Evolutionary conservation across 2,888 invertebrate genomes (phyloP), one percentile per base, ranked within the genome.

Genomic region (Stratiomys singularior): DNA sequence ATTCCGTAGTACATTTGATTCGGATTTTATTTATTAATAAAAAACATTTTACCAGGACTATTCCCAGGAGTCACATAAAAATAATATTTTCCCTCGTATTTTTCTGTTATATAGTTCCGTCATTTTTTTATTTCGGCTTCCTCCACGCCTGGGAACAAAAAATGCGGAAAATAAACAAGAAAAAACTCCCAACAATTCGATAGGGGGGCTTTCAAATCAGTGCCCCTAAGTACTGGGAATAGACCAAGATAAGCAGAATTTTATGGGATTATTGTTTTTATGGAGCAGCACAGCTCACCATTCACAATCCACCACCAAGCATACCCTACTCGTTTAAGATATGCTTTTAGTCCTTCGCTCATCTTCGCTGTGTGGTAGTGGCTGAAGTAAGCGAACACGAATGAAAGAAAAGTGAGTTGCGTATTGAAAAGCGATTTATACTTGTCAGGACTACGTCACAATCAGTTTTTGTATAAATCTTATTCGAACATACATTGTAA

Each of bases 251-350:
- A 82, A 82, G 82, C 82, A 82, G 81, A 81, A 82, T 81, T 82
- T 82, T 82, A 82, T 81, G 82, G 81, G 79, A 82, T 82, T 82
- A 82, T 82, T 82, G 82, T 81, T 82, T 81, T 82, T 82, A 82
- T 81, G 82, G 81, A 80, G 80, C n/a, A n/a, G n/a, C 79, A 78
- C 78, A 69, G 44, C 63, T 37, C 37, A 37, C 37, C 37, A 37
- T 37, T 37, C 37, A n/a, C n/a, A n/a, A n/a, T n/a, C n/a, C n/a
- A n/a, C n/a, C n/a, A n/a, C n/a, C n/a, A n/a, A n/a, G 15, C 52
- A 52, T 52, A 52, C 52, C 52, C 52, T 52, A 9, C 52, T 13
- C 52, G 52, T 52, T 52, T 4, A 18, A 52, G n/a, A 52, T 52
- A 52, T 52, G 52, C 52, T 52, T 52, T 52, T 52, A 52, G 52